Conservation (phyloP, 1,140 invertebrate genomes). For the Drosophila ambigua region DNA sequence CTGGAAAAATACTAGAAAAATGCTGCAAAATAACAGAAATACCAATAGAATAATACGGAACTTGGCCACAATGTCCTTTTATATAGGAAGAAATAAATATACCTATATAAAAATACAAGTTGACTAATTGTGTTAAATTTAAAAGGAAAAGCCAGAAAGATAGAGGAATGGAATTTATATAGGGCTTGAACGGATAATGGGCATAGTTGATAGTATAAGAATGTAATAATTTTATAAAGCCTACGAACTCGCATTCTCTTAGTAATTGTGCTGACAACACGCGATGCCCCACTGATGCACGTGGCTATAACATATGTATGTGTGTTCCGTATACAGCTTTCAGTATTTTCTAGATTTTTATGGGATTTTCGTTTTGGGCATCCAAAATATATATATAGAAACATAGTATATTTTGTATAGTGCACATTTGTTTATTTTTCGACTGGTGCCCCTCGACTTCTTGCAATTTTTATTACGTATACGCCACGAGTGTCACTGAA, state of each 20-base stretch:
- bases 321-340: constrained; percentile 10
- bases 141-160: too few species aligned
- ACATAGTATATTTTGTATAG: background rate
- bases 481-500: constrained; percentile 50
- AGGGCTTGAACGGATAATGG: too few species aligned
- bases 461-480: constrained; percentile 55
- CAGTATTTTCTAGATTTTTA: constrained; percentile 37
- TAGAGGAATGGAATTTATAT: too few species aligned
- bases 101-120: too few species aligned
- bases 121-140: too few species aligned
- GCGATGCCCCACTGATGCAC: constrained; percentile 35
- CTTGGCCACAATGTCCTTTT: too few species aligned
- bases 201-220: too few species aligned
- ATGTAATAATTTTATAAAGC: too few species aligned
- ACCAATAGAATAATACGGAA: too few species aligned
- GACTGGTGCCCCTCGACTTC: constrained; percentile 2
- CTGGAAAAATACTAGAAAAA: too few species aligned
- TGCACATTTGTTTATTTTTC: constrained; percentile 16
- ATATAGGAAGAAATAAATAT: too few species aligned
- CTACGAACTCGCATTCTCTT: background rate
- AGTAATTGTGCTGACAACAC: constrained; percentile 25
- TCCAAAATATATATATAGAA: constrained; percentile 6
- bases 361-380: constrained; percentile 19
- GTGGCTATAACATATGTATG: background rate
- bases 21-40: too few species aligned